Conservation (phyloP, 2,797 vertebrate genomes). For the Natrix natrix region DNA sequence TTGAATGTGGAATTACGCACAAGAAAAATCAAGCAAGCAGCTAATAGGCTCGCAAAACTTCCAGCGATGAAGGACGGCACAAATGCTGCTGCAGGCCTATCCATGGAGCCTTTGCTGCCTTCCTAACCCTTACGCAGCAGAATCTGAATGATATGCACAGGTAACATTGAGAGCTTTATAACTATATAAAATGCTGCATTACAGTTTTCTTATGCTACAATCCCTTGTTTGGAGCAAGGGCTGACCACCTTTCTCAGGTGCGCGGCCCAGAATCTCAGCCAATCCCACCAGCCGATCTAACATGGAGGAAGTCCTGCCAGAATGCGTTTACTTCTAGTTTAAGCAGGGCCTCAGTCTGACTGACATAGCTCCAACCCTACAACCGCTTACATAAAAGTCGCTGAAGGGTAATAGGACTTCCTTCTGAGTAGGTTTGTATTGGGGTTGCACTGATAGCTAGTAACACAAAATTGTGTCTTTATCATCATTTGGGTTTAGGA, state of each 20-base stretch:
- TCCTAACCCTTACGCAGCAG: accelerated
- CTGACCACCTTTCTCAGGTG: not conserved
- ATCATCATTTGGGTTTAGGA: not conserved
- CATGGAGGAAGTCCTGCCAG: not conserved
- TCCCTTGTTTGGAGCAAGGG: not conserved
- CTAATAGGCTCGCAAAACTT: not conserved
- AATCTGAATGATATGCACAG: not conserved
- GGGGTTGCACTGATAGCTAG: not conserved
- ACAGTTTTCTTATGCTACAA: no score
- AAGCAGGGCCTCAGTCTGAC: not conserved
- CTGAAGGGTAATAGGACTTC: not conserved
- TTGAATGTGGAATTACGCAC: slow-evolving; percentile 29
- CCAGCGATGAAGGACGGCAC: not conserved
- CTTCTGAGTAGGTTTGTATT: not conserved
- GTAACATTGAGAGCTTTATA: not conserved
- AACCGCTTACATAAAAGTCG: not conserved
- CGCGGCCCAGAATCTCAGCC: not conserved
- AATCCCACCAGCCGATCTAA: not conserved
- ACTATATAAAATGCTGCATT: not conserved
- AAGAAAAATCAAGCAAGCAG: not conserved
- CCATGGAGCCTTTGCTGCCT: not conserved
- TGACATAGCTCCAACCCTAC: not conserved
- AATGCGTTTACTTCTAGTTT: not conserved
- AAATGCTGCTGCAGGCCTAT: not conserved
- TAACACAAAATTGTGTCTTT: not conserved